Conservation (phyloP, 2,888 invertebrate genomes). For the Parnassius glacialis region DNA sequence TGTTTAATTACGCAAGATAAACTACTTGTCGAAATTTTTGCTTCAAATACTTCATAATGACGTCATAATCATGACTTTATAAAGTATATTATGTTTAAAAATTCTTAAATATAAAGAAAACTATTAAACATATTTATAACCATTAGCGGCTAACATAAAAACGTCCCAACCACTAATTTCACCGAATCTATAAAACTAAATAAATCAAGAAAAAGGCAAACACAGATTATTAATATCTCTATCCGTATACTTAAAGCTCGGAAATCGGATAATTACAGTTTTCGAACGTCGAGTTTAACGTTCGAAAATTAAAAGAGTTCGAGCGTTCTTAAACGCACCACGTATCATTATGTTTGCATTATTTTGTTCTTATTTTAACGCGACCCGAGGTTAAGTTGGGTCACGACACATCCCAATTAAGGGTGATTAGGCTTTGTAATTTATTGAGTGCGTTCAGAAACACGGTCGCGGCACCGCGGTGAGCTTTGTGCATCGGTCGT, state of each 20-base stretch:
- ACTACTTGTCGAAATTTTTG: no score
- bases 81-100: slow-evolving; percentile 6
- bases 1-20: no score
- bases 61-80: background rate
- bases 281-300: slow-evolving; percentile 59
- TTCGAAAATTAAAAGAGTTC: slow-evolving; percentile 72
- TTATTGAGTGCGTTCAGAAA: slow-evolving; percentile 73
- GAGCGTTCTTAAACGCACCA: slow-evolving; percentile 52
- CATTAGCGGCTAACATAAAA: slow-evolving; percentile 66
- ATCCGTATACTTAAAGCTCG: slow-evolving; percentile 75
- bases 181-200: slow-evolving; percentile 69
- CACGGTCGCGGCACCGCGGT: slow-evolving; percentile 55
- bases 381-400: slow-evolving; percentile 76
- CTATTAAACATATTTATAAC: slow-evolving; percentile 66
- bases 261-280: slow-evolving; percentile 75
- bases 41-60: no score
- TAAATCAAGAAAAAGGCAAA: slow-evolving; percentile 76
- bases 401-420: slow-evolving; percentile 79
- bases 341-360: slow-evolving; percentile 78
- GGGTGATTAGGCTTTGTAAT: slow-evolving; percentile 76
- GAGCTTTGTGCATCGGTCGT: slow-evolving; percentile 46
- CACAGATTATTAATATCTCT: slow-evolving; percentile 76
- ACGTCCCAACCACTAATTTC: slow-evolving; percentile 70
- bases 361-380: slow-evolving; percentile 67
- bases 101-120: slow-evolving; percentile 3